phyloP scores from a whole-genome alignment of 2,113 vertebrate genomes.

The Catharus fuscescens region DNA sequence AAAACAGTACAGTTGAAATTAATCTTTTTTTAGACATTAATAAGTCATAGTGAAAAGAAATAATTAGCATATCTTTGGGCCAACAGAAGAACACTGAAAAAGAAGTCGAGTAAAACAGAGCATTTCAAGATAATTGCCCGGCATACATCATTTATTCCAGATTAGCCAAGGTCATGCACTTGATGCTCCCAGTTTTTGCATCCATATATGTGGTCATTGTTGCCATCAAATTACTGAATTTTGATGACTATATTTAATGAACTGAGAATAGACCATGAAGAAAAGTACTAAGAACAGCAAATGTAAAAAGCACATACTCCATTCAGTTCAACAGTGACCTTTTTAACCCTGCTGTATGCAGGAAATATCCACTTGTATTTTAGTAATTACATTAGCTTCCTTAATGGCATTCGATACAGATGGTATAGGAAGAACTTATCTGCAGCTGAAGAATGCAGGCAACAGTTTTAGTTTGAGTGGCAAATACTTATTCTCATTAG shows the following conservation, averaged over 20 bases:
- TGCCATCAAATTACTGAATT: slow-evolving; percentile 74
- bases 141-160: slow-evolving; percentile 84
- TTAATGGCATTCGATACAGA: slow-evolving; percentile 65
- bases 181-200: slow-evolving; percentile 65
- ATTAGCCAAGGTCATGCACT: slow-evolving; percentile 81
- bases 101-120: slow-evolving; percentile 73
- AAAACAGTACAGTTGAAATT: slow-evolving; percentile 28
- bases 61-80: slow-evolving; percentile 52
- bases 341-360: slow-evolving; percentile 59
- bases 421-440: slow-evolving; percentile 32
- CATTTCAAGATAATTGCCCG: slow-evolving; percentile 84
- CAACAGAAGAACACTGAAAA: slow-evolving; percentile 75
- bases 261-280: slow-evolving; percentile 56
- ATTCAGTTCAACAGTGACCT: slow-evolving; percentile 47
- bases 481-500: slow-evolving; percentile 7
- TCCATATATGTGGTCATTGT: slow-evolving; percentile 79
- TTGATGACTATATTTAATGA: slow-evolving; percentile 72
- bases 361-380: slow-evolving; percentile 68
- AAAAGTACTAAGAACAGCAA: slow-evolving; percentile 38
- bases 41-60: slow-evolving; percentile 34
- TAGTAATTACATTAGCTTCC: slow-evolving; percentile 63
- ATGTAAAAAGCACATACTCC: neutral
- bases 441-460: slow-evolving; percentile 40
- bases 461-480: slow-evolving; percentile 18
- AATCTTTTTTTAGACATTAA: slow-evolving; percentile 39